Evolutionary conservation across 2,888 invertebrate species (phyloP), one percentile per base, ranked within the genome.

Genomic region (Torymus tubicola): DNA sequence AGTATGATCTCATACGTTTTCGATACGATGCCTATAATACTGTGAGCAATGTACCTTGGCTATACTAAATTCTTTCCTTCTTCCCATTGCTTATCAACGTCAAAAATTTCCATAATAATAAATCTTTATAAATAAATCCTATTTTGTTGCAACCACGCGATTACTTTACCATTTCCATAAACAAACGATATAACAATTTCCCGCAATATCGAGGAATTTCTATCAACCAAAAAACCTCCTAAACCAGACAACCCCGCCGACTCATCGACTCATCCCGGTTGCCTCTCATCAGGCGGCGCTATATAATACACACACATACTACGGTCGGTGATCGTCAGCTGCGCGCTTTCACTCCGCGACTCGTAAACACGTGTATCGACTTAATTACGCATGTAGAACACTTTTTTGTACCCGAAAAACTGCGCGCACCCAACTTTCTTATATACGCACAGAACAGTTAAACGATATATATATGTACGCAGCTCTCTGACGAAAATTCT

Each of bases 331-430:
- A n/a, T 75, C 61, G 60, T 67, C 72, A 75, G 75, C 78, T 31
- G 31, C 16, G 65, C 77, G 55, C 82, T 80, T 80, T 77, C 82
- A 78, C 82, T 82, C 74, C 12, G 58, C 12, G 42, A 42, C 50
- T 24, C 63, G 80, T 71, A 75, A 78, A 80, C 80, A 80, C 74
- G 82, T 74, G 78, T 70, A 70, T 53, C 77, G 63, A 69, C 77
- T 80, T 74, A 78, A 80, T 80, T 82, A 73, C 77, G 71, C 80
- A 82, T 82, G 80, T 80, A 71, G 82, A 80, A 65, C 78, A 74
- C 67, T 60, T 75, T 81, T 75, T 74, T 58, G 21, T 12, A 21
- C 2, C 70, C 52, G 52, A 64, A 73, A 14, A 14, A n/a, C 57
- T 10, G 52, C 31, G 50, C 55, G 21, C 2, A 16, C 24, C 61